Evolutionary conservation across 2,113 vertebrate species (phyloP).

Genomic region (Alouatta palliata): DNA sequence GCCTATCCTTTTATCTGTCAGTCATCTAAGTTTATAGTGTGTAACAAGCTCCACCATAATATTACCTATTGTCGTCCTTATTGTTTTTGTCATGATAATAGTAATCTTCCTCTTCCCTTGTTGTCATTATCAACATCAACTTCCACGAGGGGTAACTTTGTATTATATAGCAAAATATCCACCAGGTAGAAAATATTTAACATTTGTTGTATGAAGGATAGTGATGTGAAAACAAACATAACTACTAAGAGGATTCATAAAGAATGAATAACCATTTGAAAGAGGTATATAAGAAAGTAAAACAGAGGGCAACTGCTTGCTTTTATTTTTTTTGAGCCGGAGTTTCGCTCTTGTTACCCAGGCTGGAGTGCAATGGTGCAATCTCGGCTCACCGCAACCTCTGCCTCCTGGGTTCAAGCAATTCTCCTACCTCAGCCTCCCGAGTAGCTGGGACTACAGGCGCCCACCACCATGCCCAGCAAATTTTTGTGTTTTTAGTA

Average conservation of each 20-base stretch:
- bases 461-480: too few relatives aligned
- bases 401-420: too few relatives aligned
- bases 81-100: background rate
- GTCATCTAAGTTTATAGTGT: background rate
- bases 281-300: background rate
- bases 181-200: background rate
- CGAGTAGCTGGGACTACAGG: too few relatives aligned
- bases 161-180: background rate
- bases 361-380: too few relatives aligned
- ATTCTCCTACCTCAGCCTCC: too few relatives aligned
- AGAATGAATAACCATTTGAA: background rate
- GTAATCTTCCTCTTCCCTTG: background rate
- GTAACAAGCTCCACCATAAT: background rate
- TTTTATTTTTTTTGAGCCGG: too few relatives aligned
- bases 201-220: background rate
- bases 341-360: too few relatives aligned
- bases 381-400: too few relatives aligned
- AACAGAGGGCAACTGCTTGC: background rate
- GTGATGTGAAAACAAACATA: background rate
- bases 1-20: background rate
- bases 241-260: background rate
- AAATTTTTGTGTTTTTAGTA: too few relatives aligned
- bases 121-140: background rate
- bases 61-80: background rate
- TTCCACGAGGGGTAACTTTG: background rate